A percentile compares a stretch with the other conserved stretches of the same genome.
Evolutionary conservation across 2,888 invertebrate species (phyloP).

Genomic region (Rapana venosa): DNA sequence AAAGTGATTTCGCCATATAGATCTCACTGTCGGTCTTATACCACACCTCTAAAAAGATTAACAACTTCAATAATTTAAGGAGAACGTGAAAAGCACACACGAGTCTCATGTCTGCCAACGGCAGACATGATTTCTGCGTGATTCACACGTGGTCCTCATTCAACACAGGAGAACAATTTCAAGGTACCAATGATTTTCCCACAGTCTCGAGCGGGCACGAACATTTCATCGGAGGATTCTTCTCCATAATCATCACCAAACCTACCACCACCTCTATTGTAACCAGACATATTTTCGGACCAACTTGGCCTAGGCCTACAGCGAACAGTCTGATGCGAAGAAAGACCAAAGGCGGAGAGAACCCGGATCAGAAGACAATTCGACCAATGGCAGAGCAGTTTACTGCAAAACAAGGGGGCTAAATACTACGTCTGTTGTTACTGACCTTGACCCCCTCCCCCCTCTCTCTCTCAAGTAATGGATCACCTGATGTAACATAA

Average conservation of each 20-base stretch:
- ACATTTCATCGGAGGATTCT: not conserved
- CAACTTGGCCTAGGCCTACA: no score
- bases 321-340: not conserved
- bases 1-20: no score
- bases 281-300: not conserved
- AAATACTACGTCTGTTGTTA: not conserved
- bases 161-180: not conserved
- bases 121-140: constrained; percentile 17
- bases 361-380: constrained; percentile 22
- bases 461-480: not conserved
- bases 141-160: constrained; percentile 33
- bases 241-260: not conserved
- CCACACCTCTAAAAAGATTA: no score
- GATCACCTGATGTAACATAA: no score
- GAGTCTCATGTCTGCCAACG: not conserved
- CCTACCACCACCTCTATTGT: constrained; percentile 26
- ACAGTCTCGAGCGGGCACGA: constrained; percentile 35
- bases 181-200: constrained; percentile 41
- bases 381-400: constrained; percentile 20
- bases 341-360: constrained; percentile 13
- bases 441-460: not conserved
- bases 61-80: not conserved
- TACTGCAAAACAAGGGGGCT: not conserved
- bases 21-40: no score
- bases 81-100: constrained; percentile 27